Evolutionary conservation across 2,888 invertebrate species (phyloP).

Genomic region (Thymelicus acteon): DNA sequence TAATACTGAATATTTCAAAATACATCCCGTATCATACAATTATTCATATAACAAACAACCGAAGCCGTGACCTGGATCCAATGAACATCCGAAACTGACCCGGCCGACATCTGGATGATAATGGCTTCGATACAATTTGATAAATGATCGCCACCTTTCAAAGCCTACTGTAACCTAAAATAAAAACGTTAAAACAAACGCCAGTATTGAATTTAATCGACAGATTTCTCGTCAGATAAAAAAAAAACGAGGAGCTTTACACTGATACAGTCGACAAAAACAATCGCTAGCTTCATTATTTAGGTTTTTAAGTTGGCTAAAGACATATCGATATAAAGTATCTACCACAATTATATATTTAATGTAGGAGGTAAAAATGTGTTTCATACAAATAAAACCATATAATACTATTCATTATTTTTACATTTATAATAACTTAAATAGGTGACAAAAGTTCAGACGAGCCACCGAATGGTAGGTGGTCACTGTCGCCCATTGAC

Average conservation of each 20-base stretch:
- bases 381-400: too few relatives aligned
- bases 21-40: not conserved
- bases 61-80: conserved; percentile 22
- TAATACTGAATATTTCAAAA: not conserved
- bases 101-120: conserved; percentile 25
- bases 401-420: too few relatives aligned
- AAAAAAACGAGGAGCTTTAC: not conserved
- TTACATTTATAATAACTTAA: too few relatives aligned
- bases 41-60: not conserved
- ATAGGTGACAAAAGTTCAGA: too few relatives aligned
- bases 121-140: conserved; percentile 33
- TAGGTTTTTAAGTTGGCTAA: too few relatives aligned
- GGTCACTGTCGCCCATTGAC: too few relatives aligned
- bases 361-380: too few relatives aligned
- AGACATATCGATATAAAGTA: too few relatives aligned
- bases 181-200: conserved; percentile 23
- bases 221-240: conserved; percentile 5
- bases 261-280: not conserved
- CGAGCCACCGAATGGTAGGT: too few relatives aligned
- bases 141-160: conserved; percentile 29
- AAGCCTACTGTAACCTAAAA: conserved; percentile 25
- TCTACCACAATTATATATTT: too few relatives aligned
- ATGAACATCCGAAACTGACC: conserved; percentile 18
- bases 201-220: conserved; percentile 16
- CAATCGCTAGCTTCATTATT: too few relatives aligned